These are phyloP conservation scores for Centropus bengalensis DNA, from an alignment of 2,113 vertebrate genomes.

Conservation along the genomic window DNA sequence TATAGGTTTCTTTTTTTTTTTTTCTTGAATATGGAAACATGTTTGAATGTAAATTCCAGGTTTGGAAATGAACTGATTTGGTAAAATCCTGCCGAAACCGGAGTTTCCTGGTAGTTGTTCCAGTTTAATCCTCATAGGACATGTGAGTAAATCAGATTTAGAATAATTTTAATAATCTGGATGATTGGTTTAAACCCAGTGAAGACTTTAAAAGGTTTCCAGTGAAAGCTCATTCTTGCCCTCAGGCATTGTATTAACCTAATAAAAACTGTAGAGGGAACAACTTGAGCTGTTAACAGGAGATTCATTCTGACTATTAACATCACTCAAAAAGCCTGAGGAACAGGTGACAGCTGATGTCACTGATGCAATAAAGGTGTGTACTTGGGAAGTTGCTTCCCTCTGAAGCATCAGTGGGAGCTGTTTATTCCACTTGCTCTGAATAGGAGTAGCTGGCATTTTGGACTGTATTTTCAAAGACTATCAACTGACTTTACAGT, in stretches of 20 bases:
- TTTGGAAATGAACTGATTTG: background rate
- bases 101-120: background rate
- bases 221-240: background rate
- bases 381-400: rapidly evolving
- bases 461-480: background rate
- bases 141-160: background rate
- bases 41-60: background rate
- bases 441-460: background rate
- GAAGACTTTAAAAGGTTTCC: background rate
- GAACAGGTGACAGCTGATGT: background rate
- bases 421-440: background rate
- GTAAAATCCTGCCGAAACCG: background rate
- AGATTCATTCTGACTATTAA: background rate
- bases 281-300: background rate
- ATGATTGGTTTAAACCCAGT: background rate
- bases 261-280: background rate
- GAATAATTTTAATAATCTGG: background rate
- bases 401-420: background rate
- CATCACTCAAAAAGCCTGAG: background rate
- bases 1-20: background rate
- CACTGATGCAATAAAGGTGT: background rate
- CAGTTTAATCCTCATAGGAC: background rate
- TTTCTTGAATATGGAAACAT: background rate
- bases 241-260: background rate
- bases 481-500: background rate